A percentile compares a stretch with the other conserved stretches of the same genome.
Conservation (phyloP, 2,113 vertebrate species). For the Alligator sinensis region DNA sequence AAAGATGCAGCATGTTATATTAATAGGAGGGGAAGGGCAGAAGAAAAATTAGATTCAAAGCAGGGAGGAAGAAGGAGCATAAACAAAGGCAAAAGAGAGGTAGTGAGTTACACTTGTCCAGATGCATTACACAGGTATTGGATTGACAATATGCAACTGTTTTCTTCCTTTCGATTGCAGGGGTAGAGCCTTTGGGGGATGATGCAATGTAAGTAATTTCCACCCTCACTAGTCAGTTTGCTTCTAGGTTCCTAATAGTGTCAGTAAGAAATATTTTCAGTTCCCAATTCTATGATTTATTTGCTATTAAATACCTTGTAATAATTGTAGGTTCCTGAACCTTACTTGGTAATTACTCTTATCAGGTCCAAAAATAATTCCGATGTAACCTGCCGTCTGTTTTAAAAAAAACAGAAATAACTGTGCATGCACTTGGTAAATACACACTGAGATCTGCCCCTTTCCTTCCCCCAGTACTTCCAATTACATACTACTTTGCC, state of each 20-base stretch:
- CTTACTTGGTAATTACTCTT: constrained; percentile 24
- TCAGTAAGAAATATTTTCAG: not conserved
- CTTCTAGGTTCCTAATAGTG: not conserved
- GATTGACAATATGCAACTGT: constrained; percentile 37
- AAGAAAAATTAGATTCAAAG: not conserved
- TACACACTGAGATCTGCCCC: not conserved
- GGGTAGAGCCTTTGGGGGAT: not conserved
- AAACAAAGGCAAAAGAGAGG: constrained; percentile 7
- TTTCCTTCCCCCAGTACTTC: not conserved
- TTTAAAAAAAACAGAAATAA: constrained; percentile 16
- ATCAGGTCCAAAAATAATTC: constrained; percentile 23
- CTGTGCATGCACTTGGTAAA: not conserved
- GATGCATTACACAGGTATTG: not conserved
- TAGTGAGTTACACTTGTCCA: constrained; percentile 7
- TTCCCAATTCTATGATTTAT: constrained; percentile 16
- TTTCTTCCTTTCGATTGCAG: constrained; percentile 56
- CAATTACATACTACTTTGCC: not conserved
- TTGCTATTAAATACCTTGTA: constrained; percentile 43
- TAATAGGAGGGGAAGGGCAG: not conserved
- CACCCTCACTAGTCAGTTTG: not conserved
- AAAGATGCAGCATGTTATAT: not conserved
- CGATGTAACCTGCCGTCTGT: not conserved
- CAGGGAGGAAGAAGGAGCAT: not conserved
- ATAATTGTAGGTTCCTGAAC: not conserved
- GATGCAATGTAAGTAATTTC: not conserved